These are phyloP conservation scores for Crossocerus cetratus DNA, from an alignment of 2,888 invertebrate species.

Conservation along the genomic window DNA sequence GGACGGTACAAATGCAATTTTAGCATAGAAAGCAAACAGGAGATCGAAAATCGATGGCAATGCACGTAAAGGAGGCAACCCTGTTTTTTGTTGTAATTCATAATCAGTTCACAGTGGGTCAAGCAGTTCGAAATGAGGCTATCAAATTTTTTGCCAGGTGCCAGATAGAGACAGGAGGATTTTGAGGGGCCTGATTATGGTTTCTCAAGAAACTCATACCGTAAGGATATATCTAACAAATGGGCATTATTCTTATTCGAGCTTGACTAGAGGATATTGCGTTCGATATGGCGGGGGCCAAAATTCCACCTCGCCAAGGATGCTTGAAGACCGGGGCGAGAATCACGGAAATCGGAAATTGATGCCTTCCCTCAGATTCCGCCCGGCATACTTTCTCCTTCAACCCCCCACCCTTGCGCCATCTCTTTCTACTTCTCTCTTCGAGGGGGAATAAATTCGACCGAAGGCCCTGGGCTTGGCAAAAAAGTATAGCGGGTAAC, in stretches of 20 bases:
- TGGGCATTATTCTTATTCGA: not conserved
- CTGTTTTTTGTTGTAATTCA: not conserved
- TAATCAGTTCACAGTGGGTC: not conserved
- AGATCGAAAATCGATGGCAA: conserved; percentile 27
- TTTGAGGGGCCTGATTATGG: too few relatives aligned
- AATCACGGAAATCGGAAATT: conserved; percentile 57
- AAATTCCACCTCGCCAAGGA: conserved; percentile 21
- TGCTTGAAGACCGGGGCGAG: conserved; percentile 32
- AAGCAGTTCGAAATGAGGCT: not conserved
- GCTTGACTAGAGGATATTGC: not conserved
- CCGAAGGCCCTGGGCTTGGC: conserved; percentile 26
- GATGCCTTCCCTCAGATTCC: conserved; percentile 46
- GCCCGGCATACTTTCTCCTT: conserved; percentile 19
- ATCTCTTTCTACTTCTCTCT: too few relatives aligned
- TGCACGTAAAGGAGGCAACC: not conserved
- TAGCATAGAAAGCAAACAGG: too few relatives aligned
- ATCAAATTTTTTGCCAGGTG: conserved; percentile 8
- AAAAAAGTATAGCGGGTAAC: conserved; percentile 18
- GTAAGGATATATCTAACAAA: not conserved
- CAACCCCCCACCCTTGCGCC: too few relatives aligned
- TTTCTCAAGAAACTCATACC: too few relatives aligned
- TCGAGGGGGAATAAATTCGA: conserved; percentile 46
- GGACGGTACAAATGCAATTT: too few relatives aligned
- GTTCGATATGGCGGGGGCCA: conserved; percentile 27
- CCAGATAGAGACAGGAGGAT: too few relatives aligned